phyloP scores from a whole-genome alignment of 1,140 invertebrate genomes.

The Monochamus saltuarius region DNA sequence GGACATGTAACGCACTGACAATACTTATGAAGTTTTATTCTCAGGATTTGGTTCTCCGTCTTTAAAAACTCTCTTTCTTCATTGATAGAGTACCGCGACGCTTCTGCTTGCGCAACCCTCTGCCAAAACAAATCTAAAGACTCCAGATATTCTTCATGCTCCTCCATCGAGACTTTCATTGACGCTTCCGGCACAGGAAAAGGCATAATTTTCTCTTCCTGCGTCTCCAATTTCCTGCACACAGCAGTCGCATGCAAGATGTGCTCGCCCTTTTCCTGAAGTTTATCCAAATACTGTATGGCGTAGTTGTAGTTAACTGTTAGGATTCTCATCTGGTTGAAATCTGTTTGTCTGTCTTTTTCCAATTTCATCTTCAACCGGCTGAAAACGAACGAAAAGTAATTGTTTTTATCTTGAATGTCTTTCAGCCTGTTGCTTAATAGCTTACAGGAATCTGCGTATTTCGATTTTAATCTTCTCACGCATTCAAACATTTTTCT shows the following conservation, averaged over 20 bases:
- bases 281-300: constrained; percentile 35
- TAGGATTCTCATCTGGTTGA: constrained; percentile 29
- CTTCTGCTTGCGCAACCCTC: constrained; percentile 36
- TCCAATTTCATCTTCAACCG: constrained; percentile 34
- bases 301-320: constrained; percentile 31
- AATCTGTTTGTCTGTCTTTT: constrained; percentile 27
- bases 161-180: constrained; percentile 17
- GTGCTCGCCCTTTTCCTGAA: constrained; percentile 55
- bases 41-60: constrained; percentile 36
- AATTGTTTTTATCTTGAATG: constrained; percentile 32
- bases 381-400: constrained; percentile 31
- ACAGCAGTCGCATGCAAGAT: constrained; percentile 55
- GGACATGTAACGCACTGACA: constrained; percentile 39
- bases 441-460: constrained; percentile 25
- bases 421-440: constrained; percentile 26
- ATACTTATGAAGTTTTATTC: constrained; percentile 32
- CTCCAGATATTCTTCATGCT: constrained; percentile 13
- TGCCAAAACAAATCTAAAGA: constrained; percentile 42
- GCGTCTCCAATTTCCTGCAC: constrained; percentile 61
- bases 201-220: constrained; percentile 55
- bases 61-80: constrained; percentile 41
- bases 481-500: constrained; percentile 24
- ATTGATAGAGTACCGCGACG: constrained; percentile 33
- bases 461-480: constrained; percentile 31
- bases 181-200: constrained; percentile 28